Evolutionary conservation across 2,888 invertebrate genomes (phyloP).

Genomic region (Epiblema foenella): DNA sequence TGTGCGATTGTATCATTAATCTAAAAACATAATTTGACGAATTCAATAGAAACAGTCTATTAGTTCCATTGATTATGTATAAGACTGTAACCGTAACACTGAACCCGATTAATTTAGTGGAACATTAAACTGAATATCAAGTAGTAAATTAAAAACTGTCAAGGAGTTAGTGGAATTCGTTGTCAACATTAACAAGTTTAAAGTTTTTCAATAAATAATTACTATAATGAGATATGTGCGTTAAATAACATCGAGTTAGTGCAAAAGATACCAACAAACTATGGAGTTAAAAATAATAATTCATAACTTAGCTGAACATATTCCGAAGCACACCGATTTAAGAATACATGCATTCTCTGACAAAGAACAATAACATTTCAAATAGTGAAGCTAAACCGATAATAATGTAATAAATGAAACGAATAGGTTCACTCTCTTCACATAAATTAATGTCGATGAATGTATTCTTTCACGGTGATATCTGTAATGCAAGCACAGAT

Average conservation of each 20-base stretch:
- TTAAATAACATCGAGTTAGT: too few relatives aligned
- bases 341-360: not conserved
- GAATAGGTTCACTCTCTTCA: conserved; percentile 2
- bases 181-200: conserved; percentile 7
- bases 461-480: conserved; percentile 27
- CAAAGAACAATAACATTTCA: not conserved
- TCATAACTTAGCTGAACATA: not conserved
- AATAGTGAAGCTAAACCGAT: not conserved
- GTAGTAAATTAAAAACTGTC: conserved; percentile 3
- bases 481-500: conserved; percentile 26
- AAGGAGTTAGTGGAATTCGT: conserved; percentile 5
- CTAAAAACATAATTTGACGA: conserved; percentile 54
- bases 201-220: not conserved
- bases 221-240: too few relatives aligned
- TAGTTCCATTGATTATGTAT: conserved; percentile 16
- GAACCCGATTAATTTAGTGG: conserved; percentile 17
- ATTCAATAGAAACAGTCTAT: conserved; percentile 49
- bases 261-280: conserved; percentile 43
- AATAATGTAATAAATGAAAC: not conserved
- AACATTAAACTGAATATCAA: conserved; percentile 27
- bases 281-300: not conserved
- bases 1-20: conserved; percentile 61
- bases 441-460: conserved; percentile 24
- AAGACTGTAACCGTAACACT: conserved; percentile 20
- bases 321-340: not conserved